A percentile compares a stretch with the other conserved stretches of the same genome.
phyloP scores from a whole-genome alignment of 1,140 invertebrate genomes.

The Heterodera schachtii region DNA sequence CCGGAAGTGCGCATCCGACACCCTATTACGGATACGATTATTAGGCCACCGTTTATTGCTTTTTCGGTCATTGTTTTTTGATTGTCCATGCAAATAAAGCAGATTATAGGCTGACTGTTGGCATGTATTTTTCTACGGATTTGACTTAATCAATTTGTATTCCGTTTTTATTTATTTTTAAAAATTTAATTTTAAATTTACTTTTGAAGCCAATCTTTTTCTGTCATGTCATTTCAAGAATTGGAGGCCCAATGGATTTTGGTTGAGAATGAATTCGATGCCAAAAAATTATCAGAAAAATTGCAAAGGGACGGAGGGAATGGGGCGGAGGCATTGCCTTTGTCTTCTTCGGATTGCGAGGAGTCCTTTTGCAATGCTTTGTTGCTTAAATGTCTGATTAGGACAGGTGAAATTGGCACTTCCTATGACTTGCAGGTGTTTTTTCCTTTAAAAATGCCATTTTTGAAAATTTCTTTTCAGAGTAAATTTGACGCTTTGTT shows the following conservation, averaged over 20 bases:
- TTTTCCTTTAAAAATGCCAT: too few relatives aligned
- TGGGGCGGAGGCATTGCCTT: too few relatives aligned
- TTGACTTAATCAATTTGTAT: too few relatives aligned
- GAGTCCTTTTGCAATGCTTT: neutral
- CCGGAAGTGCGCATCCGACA: constrained; percentile 48
- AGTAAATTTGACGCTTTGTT: constrained; percentile 7
- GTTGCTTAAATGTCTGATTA: constrained; percentile 1
- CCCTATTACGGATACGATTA: constrained; percentile 30
- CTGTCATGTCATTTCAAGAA: neutral
- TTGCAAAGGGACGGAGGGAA: neutral
- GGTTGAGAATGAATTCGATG: neutral
- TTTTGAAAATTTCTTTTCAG: neutral
- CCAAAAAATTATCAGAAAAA: neutral
- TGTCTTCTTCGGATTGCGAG: neutral
- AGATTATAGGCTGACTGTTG: constrained; percentile 5
- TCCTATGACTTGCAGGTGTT: neutral
- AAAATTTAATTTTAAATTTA: too few relatives aligned
- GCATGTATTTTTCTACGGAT: too few relatives aligned
- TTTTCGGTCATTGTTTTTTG: neutral
- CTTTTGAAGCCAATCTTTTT: too few relatives aligned
- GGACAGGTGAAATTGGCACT: neutral
- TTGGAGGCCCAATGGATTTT: constrained; percentile 2
- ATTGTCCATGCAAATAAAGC: constrained; percentile 30
- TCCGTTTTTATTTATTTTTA: too few relatives aligned
- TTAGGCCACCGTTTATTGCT: neutral